Base-by-base conservation (phyloP, 2,888 invertebrate genomes). In the Chrysotoxum bicinctum region DNA sequence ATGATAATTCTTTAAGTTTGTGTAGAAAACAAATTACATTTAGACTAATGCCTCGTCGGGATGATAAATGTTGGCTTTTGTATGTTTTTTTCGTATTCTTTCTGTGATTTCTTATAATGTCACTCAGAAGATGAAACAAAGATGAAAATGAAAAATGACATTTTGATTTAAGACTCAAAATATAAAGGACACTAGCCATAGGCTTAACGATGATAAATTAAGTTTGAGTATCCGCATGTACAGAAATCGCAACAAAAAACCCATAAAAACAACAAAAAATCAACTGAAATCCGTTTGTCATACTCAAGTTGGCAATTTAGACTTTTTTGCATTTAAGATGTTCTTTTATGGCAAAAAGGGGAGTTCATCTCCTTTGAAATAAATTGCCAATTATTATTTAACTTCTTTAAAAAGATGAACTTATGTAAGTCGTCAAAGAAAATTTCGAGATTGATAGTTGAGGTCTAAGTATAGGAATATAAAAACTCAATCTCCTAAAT, bases 191-290 rank as follows among this genome's bases (percentile, higher is more conserved):
- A 69, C 78, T 79, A 70, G 56, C 84, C 76, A 68, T 81, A 77
- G 80, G 85, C 85, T 81, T 81, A 85, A 73, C 85, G 68, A 81
- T 85, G 85, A 81, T 85, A 62, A 85, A 85, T 85, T 72, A 56
- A 12, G 43, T 48, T 58, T 30, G n/a, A 32, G n/a, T 16, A 50
- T 2, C 12, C 21, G 7, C 2, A 6, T 43, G 3, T 16, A 5
- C 3, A 32, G 12, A 70, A 32, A 5, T 30, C n/a, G 19, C 12
- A 35, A 30, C 19, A 16, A 14, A 21, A 30, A 48, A 19, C 16
- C 16, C n/a, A 30, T 37, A 32, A 21, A n/a, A 43, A 16, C 19
- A 9, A 40, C n/a, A 45, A 21, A 43, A 48, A 60, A 21, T 32
- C 1, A n/a, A 32, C 30, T 21, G 8, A 14, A 60, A 74, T 80